These are phyloP conservation scores for Acanthochromis polyacanthus DNA, from an alignment of 2,113 vertebrate species.

Conservation along the genomic window DNA sequence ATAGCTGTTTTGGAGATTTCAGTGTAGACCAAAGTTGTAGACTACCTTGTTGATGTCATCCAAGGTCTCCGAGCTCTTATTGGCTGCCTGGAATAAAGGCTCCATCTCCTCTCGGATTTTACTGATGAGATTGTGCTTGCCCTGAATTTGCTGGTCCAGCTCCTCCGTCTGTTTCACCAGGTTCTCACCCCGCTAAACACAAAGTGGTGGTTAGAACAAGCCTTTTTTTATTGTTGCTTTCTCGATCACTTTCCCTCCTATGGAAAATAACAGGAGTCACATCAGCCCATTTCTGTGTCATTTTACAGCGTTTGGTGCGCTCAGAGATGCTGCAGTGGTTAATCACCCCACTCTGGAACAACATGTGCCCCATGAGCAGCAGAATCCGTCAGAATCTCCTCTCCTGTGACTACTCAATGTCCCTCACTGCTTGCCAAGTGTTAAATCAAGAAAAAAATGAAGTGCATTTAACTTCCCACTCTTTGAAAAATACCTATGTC, in stretches of 20 bases:
- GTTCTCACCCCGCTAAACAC: constrained; percentile 54
- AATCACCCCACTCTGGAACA: constrained; percentile 47
- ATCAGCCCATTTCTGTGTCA: constrained; percentile 13
- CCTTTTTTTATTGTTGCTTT: background rate
- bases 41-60: constrained; percentile 75
- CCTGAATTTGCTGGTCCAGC: constrained; percentile 63
- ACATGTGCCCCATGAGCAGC: constrained; percentile 34
- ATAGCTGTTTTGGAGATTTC: background rate
- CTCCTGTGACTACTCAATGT: constrained; percentile 43
- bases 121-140: constrained; percentile 67
- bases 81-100: constrained; percentile 40
- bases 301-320: constrained; percentile 31
- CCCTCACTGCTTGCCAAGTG: constrained; percentile 57
- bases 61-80: constrained; percentile 64
- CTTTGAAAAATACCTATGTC: constrained; percentile 3
- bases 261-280: background rate
- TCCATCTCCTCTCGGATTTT: constrained; percentile 60
- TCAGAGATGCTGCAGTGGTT: constrained; percentile 35
- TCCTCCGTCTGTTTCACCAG: constrained; percentile 68
- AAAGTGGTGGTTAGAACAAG: constrained; percentile 1
- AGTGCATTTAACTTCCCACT: constrained; percentile 43
- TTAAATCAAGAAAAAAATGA: constrained; percentile 44
- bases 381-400: constrained; percentile 46
- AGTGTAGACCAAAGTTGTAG: background rate
- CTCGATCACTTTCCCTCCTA: background rate